Evolutionary conservation across 2,113 vertebrate genomes (phyloP), one percentile per base, ranked within the genome.

Genomic region (Heterocephalus glaber): DNA sequence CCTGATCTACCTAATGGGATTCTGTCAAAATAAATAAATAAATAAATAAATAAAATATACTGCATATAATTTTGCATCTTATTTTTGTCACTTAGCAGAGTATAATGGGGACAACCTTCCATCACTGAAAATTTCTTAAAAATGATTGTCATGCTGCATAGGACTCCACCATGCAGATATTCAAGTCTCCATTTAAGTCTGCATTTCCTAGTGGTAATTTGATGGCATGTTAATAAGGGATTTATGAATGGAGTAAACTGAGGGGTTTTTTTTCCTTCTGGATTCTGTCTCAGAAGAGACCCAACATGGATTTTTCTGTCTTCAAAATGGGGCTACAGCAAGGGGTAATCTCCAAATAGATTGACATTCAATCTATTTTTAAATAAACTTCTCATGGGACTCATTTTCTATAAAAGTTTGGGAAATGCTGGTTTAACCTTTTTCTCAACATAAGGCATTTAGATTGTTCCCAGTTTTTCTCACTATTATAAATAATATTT

Each of bases 391-490:
- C 35, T 84, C 52, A 41, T 26, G 56, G 19, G 84, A 68, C 65
- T 88, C n/a, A n/a, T 90, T 92, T 84, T 96, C 56, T 58, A 77
- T 7, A 49, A 11, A 84, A 38, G 49, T 96, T 96, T 87, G 24
- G 74, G 85, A 96, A 96, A 89, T 74, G 76, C 54, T 96, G 60
- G 41, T 79, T 95, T 92, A 91, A 87, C 24, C 28, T 90, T 89
- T 87, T 30, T 44, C n/a, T 44, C 24, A 6, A 8, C 26, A 19
- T 52, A 84, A 30, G 47, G 60, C n/a, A 81, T 68, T 96, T 63
- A 63, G 44, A 61, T 49, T 33, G 35, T 44, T 79, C 76, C 49
- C 7, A 58, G 33, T 41, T 87, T 95, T 76, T 19, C 44, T 84
- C 79, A 52, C 35, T 87, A 56, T 58, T 68, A 65, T 82, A 96